phyloP scores from a whole-genome alignment of 2,113 vertebrate genomes.

The Micromys minutus region DNA sequence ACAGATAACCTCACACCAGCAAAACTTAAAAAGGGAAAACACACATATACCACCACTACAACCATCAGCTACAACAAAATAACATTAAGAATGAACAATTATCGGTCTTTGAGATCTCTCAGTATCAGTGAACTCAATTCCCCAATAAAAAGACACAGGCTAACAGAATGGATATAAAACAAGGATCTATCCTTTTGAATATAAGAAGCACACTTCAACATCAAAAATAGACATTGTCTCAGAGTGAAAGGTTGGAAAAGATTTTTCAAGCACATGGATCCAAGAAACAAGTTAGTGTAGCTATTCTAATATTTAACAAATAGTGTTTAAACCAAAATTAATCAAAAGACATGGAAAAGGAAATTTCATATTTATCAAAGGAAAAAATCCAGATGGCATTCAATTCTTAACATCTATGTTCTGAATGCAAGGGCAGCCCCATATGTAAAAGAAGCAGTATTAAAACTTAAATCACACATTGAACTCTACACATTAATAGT shows the following conservation, averaged over 20 bases:
- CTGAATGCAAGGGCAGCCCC: background rate
- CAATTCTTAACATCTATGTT: background rate
- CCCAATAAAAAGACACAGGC: background rate
- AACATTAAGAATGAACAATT: background rate
- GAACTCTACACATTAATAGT: background rate
- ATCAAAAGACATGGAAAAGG: background rate
- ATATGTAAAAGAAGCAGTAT: too few species aligned
- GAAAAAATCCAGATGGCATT: background rate
- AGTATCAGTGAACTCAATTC: background rate
- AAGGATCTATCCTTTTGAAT: background rate
- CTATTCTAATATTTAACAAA: background rate
- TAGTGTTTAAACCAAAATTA: background rate
- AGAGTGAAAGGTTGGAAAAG: background rate
- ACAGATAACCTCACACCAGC: background rate
- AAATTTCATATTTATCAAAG: background rate
- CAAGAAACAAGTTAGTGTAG: background rate
- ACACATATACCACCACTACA: background rate
- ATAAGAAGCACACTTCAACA: background rate
- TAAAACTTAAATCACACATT: background rate
- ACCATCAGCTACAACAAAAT: background rate
- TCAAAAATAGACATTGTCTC: background rate
- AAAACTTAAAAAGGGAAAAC: background rate
- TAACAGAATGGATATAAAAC: background rate
- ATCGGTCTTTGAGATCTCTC: background rate
- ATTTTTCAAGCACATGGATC: background rate